Conservation (phyloP, 2,888 invertebrate species). For the Amphipyra tragopoginis region DNA sequence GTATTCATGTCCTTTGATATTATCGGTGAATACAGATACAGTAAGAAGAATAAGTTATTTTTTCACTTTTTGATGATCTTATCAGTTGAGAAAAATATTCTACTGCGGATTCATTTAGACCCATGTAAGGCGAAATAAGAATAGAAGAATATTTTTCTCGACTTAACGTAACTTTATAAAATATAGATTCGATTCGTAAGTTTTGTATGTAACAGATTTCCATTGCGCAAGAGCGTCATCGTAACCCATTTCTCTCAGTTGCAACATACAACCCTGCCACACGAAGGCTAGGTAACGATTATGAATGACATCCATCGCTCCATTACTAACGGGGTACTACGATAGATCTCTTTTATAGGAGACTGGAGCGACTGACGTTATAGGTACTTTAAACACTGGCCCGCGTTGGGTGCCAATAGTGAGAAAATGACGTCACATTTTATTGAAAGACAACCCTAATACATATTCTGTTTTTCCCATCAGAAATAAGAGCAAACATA, state of each 20-base stretch:
- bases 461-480: background rate
- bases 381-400: constrained; percentile 28
- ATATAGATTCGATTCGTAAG: background rate
- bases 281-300: constrained; percentile 37
- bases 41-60: too few species aligned
- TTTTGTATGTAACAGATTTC: constrained; percentile 23
- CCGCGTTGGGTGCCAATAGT: background rate
- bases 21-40: constrained; percentile 6
- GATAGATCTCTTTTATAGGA: constrained; percentile 43
- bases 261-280: constrained; percentile 23
- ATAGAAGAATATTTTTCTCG: too few species aligned
- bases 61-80: too few species aligned
- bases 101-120: too few species aligned
- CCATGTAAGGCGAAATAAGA: too few species aligned
- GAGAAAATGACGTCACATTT: constrained; percentile 5
- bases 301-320: constrained; percentile 42
- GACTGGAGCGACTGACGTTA: constrained; percentile 21
- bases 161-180: background rate
- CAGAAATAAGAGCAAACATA: constrained; percentile 9
- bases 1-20: constrained; percentile 18
- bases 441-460: background rate
- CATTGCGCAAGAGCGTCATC: constrained; percentile 18
- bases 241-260: constrained; percentile 35
- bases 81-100: too few species aligned
- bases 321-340: constrained; percentile 22